A percentile compares a stretch with the other conserved stretches of the same genome.
Evolutionary conservation across 2,113 vertebrate genomes (phyloP).

Genomic region (Ellobius talpinus): DNA sequence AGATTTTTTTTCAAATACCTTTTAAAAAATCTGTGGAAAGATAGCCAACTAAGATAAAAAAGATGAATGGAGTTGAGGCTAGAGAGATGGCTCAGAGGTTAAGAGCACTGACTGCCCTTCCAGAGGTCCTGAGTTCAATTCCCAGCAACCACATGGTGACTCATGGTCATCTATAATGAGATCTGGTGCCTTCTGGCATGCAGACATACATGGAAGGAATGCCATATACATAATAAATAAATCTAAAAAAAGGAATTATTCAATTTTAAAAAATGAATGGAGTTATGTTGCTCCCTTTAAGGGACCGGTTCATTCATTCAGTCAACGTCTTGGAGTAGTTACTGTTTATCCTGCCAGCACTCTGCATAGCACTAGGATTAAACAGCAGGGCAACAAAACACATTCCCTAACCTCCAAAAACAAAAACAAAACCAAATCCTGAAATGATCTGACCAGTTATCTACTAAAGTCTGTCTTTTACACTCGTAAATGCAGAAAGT

Average conservation of each 20-base stretch:
- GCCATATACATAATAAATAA: too few relatives aligned
- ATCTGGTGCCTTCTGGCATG: too few relatives aligned
- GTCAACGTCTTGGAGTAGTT: neutral
- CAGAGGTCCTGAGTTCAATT: too few relatives aligned
- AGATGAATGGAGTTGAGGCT: neutral
- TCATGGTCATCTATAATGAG: too few relatives aligned
- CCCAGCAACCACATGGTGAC: too few relatives aligned
- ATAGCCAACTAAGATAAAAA: constrained; percentile 28
- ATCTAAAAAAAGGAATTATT: too few relatives aligned
- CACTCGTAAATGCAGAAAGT: neutral
- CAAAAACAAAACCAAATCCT: neutral
- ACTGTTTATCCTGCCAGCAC: neutral
- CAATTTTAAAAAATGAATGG: neutral
- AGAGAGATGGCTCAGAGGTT: too few relatives aligned
- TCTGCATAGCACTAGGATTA: neutral
- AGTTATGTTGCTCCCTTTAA: neutral
- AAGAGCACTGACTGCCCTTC: too few relatives aligned
- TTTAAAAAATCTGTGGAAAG: neutral
- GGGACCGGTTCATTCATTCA: neutral
- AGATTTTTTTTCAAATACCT: constrained; percentile 26
- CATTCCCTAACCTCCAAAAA: neutral
- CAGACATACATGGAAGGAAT: too few relatives aligned
- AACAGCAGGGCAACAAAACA: neutral
- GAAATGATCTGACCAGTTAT: neutral
- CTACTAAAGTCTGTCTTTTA: neutral